phyloP scores from a whole-genome alignment of 2,888 invertebrate genomes.

The Sesamia inferens region DNA sequence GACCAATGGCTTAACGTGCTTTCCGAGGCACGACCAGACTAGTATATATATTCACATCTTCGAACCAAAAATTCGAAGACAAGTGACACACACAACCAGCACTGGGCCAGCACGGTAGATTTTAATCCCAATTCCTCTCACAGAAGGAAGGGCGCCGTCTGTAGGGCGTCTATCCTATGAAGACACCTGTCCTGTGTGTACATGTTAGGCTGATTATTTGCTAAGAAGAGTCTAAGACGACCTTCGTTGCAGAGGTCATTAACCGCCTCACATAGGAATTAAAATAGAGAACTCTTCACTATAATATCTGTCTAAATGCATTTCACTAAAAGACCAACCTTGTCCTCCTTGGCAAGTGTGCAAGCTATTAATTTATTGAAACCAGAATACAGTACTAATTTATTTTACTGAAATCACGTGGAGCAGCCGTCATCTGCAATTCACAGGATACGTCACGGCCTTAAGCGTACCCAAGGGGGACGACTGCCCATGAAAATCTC shows the following conservation, averaged over 20 bases:
- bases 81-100: background rate
- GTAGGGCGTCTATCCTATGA: background rate
- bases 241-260: background rate
- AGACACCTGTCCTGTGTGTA: background rate
- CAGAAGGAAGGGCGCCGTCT: background rate
- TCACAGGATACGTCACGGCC: constrained; percentile 2
- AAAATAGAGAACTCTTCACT: background rate
- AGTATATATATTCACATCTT: background rate
- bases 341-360: constrained; percentile 32
- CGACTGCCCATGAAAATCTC: too few species aligned
- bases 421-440: constrained; percentile 4
- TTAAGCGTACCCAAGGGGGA: too few species aligned
- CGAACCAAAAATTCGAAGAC: background rate
- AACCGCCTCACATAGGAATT: background rate
- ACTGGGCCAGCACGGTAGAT: background rate
- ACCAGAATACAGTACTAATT: constrained; percentile 30
- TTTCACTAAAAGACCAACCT: constrained; percentile 36
- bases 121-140: background rate
- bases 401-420: constrained; percentile 12
- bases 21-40: too few species aligned
- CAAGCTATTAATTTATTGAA: constrained; percentile 21
- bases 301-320: constrained; percentile 32
- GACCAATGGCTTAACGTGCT: too few species aligned
- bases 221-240: background rate
- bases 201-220: background rate